Base-by-base conservation (phyloP, 2,797 vertebrate species). In the Cynodonichthys magdalenae region DNA sequence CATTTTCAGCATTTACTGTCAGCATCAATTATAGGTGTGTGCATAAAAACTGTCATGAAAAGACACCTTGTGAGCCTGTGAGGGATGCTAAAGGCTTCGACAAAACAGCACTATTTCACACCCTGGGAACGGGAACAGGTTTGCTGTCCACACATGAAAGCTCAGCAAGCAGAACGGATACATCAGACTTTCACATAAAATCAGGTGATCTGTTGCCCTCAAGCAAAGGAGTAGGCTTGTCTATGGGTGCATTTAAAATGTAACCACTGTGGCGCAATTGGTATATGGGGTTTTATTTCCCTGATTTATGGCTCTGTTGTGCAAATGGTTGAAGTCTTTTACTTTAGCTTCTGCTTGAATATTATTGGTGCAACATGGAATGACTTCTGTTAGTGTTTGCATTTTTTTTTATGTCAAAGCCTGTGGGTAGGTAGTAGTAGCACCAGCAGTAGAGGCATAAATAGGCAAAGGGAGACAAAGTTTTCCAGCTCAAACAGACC, bases 41-140 rank as follows among this genome's bases (percentile, higher is more conserved):
- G 10, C 18, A 46, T 46, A 44, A 46, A 46, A 62, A 53, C 6
- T 34, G 42, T 19, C 60, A 36, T 41, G 31, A 39, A 53, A 54
- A 7, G 44, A 53, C 28, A 54, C 42, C 51, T 27, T 36, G 51
- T 53, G 28, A 36, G 17, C 12, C 44, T 53, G 44, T 17, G 17
- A 53, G 27, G 51, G 60, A 53, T 9, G 27, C n/a, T 39, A 52
- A 53, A 6, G 36, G 50, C 39, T 62, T 52, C 52, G n/a, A 52
- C n/a, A 53, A 63, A 52, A 48, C 44, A 53, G 59, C 50, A 15
- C 27, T 62, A 44, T 53, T 53, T 53, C 41, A 63, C 28, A 34
- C n/a, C 41, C 41, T 63, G 41, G 27, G 15, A 34, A 62, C 14
- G 18, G 15, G n/a, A 31, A 45, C n/a, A 62, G 59, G 59, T 51